These are phyloP conservation scores for Psephotus haematonotus DNA, from an alignment of 2,113 vertebrate genomes.

Conservation along the genomic window DNA sequence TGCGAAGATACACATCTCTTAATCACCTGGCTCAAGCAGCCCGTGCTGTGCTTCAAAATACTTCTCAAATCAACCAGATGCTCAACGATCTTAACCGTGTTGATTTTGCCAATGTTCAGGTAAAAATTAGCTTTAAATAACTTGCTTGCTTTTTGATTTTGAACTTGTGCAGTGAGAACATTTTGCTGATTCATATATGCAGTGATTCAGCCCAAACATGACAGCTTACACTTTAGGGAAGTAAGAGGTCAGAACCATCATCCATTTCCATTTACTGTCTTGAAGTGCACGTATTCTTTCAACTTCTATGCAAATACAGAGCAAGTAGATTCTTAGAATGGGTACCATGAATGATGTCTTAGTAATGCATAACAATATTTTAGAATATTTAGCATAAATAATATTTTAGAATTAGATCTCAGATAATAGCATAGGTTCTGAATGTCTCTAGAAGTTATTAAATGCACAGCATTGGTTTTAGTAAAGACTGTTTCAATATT, in stretches of 20 bases:
- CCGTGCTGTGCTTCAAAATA: constrained; percentile 97
- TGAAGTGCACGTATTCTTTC: neutral
- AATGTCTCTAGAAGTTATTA: neutral
- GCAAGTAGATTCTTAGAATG: neutral
- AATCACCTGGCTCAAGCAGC: constrained; percentile 99
- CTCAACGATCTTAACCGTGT: constrained; percentile 99
- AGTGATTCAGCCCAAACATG: neutral
- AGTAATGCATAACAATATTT: neutral
- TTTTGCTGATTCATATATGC: neutral
- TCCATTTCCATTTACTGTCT: neutral
- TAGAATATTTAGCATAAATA: neutral
- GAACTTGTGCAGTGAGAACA: neutral
- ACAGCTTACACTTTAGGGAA: neutral
- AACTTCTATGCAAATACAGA: neutral
- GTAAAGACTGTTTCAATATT: neutral
- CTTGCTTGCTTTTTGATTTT: neutral
- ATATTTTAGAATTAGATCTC: neutral
- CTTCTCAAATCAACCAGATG: constrained; percentile 99
- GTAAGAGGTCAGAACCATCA: neutral
- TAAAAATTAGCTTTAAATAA: constrained; percentile 58
- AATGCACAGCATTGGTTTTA: neutral
- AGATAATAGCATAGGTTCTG: neutral
- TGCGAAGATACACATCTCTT: constrained; percentile 97
- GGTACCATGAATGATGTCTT: neutral
- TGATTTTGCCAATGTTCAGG: constrained; percentile 99